Evolutionary conservation across 1,140 invertebrate genomes (phyloP), one percentile per base, ranked within the genome.

Genomic region (Anagrus nilaparvatae): DNA sequence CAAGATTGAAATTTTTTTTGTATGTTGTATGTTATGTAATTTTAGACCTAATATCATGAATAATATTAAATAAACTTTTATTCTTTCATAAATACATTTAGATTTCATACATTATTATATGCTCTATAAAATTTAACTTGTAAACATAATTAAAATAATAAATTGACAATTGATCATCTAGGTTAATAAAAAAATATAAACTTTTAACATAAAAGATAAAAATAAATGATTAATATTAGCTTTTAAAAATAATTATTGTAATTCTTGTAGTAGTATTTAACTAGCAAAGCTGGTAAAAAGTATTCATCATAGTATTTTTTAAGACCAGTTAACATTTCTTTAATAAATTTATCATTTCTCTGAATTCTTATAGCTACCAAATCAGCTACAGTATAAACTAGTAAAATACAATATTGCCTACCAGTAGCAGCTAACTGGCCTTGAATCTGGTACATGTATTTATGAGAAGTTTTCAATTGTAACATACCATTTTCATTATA

Each of bases 391-490:
- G 20, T 34, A 21, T 18, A 34, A 17, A 21, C 33, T 34, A 29
- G 4, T 7, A 40, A 29, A 16, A 28, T 20, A 6, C 24, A 7
- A 18, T 14, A 16, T 28, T 7, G 12, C n/a, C 20, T 18, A 7
- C 37, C 28, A 17, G 37, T 40, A 5, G 28, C 37, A 6, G 28
- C 6, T 40, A 40, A 30, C n/a, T 44, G 50, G 3, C 47, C 47
- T 28, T 48, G 47, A 7, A 48, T 35, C 21, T 48, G 42, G 18
- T 40, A 40, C 13, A 40, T 38, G 20, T 45, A 48, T 6, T 3
- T 24, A 21, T 48, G 47, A 20, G 16, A 24, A 34, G 28, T 12
- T 8, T 46, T 45, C 14, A 46, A 9, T 3, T 17, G 17, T 37
- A 27, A 23, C 5, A 18, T 38, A n/a, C n/a, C 18, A 27, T 36